Evolutionary conservation across 2,888 invertebrate genomes (phyloP), one percentile per base, ranked within the genome.

Genomic region (Limnephilus lunatus): DNA sequence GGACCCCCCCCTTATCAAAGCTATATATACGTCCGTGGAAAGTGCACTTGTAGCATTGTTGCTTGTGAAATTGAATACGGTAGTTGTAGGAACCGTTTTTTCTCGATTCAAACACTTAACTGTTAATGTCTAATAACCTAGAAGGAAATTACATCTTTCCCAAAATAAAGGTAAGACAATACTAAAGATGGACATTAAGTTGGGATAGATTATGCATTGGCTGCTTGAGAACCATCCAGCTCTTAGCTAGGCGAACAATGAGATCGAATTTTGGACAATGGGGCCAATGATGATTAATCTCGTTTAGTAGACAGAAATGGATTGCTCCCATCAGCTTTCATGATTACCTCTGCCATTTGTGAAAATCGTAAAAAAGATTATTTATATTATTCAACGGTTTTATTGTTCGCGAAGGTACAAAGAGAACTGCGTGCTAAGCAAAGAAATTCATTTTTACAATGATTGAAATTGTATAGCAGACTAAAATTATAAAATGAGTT

Each of bases 211-310:
- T 68, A 68, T 68, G 25, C 68, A 68, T 30, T 86, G 86, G 35
- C 83, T 44, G 86, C 86, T 86, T 86, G 86, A 48, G 86, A 85
- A 86, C 86, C 44, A 30, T 86, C 44, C 30, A 39, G 39, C 44
- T 44, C 86, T 39, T 39, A 30, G 44, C 48, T 9, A 86, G 35
- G 48, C 35, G 19, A 86, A 86, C 86, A 86, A 86, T 86, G 30
- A n/a, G 25, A 86, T n/a, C 86, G n/a, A 48, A 86, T 44, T 86
- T 86, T 86, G 86, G 86, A 86, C 86, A 86, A 44, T 86, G 44
- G 30, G 44, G 11, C 44, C 86, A 86, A 30, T 44, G 44, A 44
- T 86, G 86, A 86, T 44, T 86, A 48, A 86, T 86, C 86, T 86
- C 44, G 86, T 39, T 86, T 44, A 30, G 30, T 86, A 30, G 86